Conservation (phyloP, 1,140 invertebrate genomes). For the Eubasilissa regina region DNA sequence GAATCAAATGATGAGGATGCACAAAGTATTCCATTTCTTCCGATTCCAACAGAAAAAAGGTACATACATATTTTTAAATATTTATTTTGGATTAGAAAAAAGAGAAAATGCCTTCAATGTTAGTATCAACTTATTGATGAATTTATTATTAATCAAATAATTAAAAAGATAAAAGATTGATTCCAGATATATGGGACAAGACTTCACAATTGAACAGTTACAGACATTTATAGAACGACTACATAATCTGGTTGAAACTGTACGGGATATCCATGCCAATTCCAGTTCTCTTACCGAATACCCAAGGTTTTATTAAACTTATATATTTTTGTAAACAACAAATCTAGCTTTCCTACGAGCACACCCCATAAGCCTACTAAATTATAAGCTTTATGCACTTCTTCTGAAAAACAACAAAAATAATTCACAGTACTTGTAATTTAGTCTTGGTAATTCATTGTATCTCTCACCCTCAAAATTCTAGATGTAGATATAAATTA, state of each 20-base stretch:
- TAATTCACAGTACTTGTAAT: no score
- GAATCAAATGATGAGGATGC: background rate
- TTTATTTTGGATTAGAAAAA: no score
- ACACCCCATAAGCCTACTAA: no score
- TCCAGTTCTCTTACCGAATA: slow-evolving; percentile 64
- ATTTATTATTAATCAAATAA: no score
- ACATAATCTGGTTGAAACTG: slow-evolving; percentile 66
- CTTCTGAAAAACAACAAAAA: no score
- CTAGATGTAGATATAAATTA: no score
- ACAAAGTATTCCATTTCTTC: background rate
- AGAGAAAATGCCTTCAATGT: no score
- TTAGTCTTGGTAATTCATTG: no score
- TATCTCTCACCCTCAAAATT: no score
- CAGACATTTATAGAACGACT: slow-evolving; percentile 69
- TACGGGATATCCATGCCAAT: slow-evolving; percentile 69
- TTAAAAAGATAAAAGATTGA: background rate
- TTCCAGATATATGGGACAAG: slow-evolving; percentile 67
- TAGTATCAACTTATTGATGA: no score
- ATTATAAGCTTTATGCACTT: no score
- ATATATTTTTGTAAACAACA: no score
- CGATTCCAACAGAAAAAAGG: slow-evolving; percentile 22
- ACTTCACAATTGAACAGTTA: slow-evolving; percentile 67
- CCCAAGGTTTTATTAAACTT: slow-evolving; percentile 61
- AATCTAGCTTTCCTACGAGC: background rate
- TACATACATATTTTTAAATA: background rate